A percentile compares a stretch with the other conserved stretches of the same genome.
Evolutionary conservation across 2,113 vertebrate species (phyloP).

Genomic region (Corythaeola cristata): DNA sequence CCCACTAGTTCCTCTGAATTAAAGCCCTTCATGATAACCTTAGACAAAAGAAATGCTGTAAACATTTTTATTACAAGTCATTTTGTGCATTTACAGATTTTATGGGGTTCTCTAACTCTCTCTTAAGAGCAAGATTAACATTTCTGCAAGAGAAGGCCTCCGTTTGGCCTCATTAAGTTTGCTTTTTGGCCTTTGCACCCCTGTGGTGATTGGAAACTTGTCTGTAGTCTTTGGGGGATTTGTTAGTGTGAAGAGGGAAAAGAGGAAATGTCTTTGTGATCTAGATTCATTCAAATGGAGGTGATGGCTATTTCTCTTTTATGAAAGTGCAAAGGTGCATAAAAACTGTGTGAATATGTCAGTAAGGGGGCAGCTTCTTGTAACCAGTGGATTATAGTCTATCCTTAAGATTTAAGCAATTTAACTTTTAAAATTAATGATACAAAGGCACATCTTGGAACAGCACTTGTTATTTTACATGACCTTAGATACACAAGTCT

Average conservation of each 20-base stretch:
- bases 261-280: constrained; percentile 42
- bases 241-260: background rate
- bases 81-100: background rate
- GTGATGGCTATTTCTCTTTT: background rate
- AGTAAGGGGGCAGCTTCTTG: background rate
- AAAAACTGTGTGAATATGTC: constrained; percentile 28
- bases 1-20: constrained; percentile 36
- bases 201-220: constrained; percentile 30
- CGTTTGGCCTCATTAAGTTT: constrained; percentile 55
- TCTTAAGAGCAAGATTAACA: constrained; percentile 18
- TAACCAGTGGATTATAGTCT: background rate
- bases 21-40: constrained; percentile 1
- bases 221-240: constrained; percentile 36
- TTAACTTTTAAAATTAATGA: background rate
- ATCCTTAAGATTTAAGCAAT: background rate
- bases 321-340: constrained; percentile 15
- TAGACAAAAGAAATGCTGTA: constrained; percentile 10
- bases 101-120: background rate
- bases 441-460: background rate
- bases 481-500: background rate
- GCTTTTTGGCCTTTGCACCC: constrained; percentile 66
- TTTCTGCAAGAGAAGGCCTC: constrained; percentile 2
- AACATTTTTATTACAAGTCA: background rate
- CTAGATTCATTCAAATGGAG: background rate
- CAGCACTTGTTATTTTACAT: background rate